Evolutionary conservation across 2,797 vertebrate genomes (phyloP).

Genomic region (Schizopygopsis malacanthus): DNA sequence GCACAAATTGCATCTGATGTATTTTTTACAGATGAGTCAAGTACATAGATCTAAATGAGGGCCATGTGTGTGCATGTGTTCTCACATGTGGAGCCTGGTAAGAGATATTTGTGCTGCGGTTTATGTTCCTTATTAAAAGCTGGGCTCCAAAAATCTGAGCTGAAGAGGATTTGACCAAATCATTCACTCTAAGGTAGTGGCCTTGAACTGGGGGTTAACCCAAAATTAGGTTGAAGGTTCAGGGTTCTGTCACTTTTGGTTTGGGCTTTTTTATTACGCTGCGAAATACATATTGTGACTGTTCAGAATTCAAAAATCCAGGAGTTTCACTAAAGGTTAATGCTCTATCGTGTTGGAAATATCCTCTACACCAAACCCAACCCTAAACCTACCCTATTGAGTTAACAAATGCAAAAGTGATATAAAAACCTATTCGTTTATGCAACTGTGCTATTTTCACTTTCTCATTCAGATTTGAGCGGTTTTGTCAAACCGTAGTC

Average conservation of each 20-base stretch:
- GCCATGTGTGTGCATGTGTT: conserved; percentile 51
- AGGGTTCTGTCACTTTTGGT: background rate
- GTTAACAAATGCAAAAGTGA: too few relatives aligned
- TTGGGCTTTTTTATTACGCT: too few relatives aligned
- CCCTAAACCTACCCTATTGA: too few relatives aligned
- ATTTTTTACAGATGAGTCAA: conserved; percentile 6
- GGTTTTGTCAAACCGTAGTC: too few relatives aligned
- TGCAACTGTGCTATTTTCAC: too few relatives aligned
- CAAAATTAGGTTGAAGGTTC: background rate
- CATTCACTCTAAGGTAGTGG: background rate
- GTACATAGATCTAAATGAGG: conserved; percentile 47
- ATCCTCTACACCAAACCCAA: too few relatives aligned
- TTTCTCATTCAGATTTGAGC: too few relatives aligned
- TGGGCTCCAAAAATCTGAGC: conserved; percentile 3
- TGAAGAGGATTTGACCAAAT: conserved; percentile 27
- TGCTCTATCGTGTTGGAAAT: too few relatives aligned
- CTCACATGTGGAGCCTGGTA: conserved; percentile 16
- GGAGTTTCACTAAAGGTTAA: too few relatives aligned
- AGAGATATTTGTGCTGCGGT: conserved; percentile 18
- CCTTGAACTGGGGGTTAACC: background rate
- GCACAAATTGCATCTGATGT: background rate
- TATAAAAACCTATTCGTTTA: too few relatives aligned
- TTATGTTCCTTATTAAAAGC: conserved; percentile 15
- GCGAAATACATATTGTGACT: too few relatives aligned
- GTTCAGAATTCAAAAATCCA: too few relatives aligned